Conservation (phyloP, 2,888 invertebrate species). For the Mesorhabditis spiculigera region DNA sequence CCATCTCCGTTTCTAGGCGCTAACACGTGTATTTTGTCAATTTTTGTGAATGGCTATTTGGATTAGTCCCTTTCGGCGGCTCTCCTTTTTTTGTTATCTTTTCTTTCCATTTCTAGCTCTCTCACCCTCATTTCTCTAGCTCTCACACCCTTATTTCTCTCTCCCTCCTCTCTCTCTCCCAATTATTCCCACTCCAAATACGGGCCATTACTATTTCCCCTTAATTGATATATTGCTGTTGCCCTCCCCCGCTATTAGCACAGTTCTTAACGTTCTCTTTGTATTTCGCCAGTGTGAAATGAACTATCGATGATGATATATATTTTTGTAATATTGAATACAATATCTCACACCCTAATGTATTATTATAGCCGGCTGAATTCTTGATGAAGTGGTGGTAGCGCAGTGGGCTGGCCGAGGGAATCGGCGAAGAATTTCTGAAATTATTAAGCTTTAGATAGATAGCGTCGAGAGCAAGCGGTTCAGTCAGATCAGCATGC, state of each 20-base stretch:
- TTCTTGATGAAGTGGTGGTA: background rate
- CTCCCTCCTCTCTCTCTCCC: too few relatives aligned
- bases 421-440: slow-evolving; percentile 1
- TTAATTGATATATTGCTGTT: background rate
- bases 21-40: background rate
- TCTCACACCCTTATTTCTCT: too few relatives aligned
- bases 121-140: too few relatives aligned
- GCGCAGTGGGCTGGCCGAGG: background rate
- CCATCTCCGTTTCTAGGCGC: slow-evolving; percentile 72
- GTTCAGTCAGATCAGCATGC: too few relatives aligned
- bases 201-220: background rate
- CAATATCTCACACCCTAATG: background rate
- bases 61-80: background rate
- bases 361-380: background rate
- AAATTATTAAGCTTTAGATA: background rate
- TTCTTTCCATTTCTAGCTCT: too few relatives aligned
- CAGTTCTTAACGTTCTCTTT: background rate
- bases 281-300: background rate
- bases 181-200: too few relatives aligned
- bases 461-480: background rate
- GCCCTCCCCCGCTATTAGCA: too few relatives aligned
- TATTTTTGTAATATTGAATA: background rate
- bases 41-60: background rate
- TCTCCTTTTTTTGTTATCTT: background rate
- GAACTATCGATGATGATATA: background rate